phyloP scores from a whole-genome alignment of 2,113 vertebrate genomes.

The Pongo abelii region DNA sequence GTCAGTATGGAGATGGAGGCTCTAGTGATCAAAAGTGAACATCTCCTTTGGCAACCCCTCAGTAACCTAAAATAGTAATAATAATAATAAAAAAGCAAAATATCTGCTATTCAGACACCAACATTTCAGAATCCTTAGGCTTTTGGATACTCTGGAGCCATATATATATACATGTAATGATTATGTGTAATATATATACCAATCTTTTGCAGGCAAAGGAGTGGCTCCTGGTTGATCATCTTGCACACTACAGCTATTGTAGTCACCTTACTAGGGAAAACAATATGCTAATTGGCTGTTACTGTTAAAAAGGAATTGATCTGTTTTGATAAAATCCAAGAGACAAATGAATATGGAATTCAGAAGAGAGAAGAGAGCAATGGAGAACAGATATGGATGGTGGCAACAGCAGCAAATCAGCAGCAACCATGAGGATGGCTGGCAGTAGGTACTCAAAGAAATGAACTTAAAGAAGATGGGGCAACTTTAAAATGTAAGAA shows the following conservation, averaged over 20 bases:
- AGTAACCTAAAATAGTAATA: not conserved
- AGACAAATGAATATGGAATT: not conserved
- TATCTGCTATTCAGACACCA: not conserved
- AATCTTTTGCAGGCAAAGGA: not conserved
- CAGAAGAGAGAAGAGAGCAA: not conserved
- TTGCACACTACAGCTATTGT: not conserved
- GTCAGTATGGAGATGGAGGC: not conserved
- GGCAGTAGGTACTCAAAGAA: not conserved
- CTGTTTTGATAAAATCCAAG: not conserved
- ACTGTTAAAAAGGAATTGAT: not conserved
- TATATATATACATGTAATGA: too few species aligned
- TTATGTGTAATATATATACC: not conserved
- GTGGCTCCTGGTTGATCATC: not conserved
- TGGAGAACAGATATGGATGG: not conserved
- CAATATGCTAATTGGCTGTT: not conserved
- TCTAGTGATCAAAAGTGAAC: not conserved
- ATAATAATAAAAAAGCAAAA: conserved; percentile 1
- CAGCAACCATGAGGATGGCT: not conserved
- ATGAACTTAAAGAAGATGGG: not conserved
- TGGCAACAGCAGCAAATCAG: not conserved
- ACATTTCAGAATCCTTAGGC: not conserved
- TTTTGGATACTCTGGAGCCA: not conserved
- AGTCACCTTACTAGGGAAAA: not conserved
- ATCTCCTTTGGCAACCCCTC: not conserved
- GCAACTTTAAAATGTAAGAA: not conserved